Evolutionary conservation across 2,113 vertebrate genomes (phyloP).

Genomic region (Poeciliopsis prolifica): DNA sequence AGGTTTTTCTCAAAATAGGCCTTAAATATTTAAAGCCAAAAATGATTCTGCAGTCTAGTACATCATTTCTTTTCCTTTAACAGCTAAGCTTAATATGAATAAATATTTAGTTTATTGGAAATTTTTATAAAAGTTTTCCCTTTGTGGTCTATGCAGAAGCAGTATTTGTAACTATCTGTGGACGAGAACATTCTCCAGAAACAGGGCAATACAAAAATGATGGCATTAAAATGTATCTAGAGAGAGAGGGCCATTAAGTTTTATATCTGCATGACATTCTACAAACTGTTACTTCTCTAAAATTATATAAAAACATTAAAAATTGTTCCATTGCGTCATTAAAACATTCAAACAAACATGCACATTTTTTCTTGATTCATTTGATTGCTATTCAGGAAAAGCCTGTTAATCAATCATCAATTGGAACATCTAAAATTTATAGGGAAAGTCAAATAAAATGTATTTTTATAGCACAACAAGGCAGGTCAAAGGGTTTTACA

Average conservation of each 20-base stretch:
- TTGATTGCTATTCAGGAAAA: too few relatives aligned
- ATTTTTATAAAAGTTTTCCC: background rate
- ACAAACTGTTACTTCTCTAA: background rate
- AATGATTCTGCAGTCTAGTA: background rate
- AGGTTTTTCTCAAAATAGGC: background rate
- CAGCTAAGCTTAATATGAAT: background rate
- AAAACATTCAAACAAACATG: background rate
- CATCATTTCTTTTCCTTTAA: background rate
- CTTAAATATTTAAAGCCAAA: slow-evolving; percentile 1
- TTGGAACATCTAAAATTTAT: too few relatives aligned
- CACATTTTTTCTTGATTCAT: background rate
- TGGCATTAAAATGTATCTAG: background rate
- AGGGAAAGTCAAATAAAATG: too few relatives aligned
- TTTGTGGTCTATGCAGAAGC: background rate
- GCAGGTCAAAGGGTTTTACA: background rate
- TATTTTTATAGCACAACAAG: too few relatives aligned
- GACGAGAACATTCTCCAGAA: background rate
- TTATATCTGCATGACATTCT: background rate
- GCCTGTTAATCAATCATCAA: too few relatives aligned
- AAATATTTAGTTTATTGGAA: background rate
- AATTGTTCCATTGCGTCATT: background rate
- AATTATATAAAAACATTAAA: background rate
- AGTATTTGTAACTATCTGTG: background rate
- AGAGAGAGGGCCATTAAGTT: background rate
- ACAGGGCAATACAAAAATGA: background rate